Base-by-base conservation (phyloP, 2,797 vertebrate genomes). In the Champsocephalus esox region DNA sequence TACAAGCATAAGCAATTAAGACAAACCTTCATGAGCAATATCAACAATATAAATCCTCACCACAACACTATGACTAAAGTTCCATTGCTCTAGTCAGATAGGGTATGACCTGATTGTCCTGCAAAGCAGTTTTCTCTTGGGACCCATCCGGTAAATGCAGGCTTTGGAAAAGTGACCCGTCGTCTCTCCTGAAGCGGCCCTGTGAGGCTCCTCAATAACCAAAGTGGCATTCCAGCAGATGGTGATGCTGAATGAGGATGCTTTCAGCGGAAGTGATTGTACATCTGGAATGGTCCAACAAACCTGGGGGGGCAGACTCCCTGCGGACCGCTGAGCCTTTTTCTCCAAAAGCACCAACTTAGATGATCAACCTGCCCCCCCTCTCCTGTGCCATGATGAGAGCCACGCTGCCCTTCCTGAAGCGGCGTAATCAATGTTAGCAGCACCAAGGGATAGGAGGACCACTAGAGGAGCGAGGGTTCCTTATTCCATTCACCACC, bases 231-330 rank as follows among this genome's bases (percentile, higher is more conserved):
- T 72, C 68, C 14, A 70, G 24, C 87, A 90, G 76, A 85, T 85
- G 86, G 87, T 73, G 72, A 73, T 49, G 64, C 59, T 55, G 76
- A 81, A 66, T 75, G 69, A 77, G 71, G 52, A 70, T 24, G 63
- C 62, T 57, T 81, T 83, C 74, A 84, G 73, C 61, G 66, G 63
- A 81, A 79, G 59, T 70, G 79, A 88, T 88, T 86, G 90, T 60
- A 78, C 76, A 89, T 80, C 83, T 88, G 76, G 72, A 88, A 64
- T 55, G 10, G 56, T 66, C 69, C 70, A 41, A 57, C 73, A 77
- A 83, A 81, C 52, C 69, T 61, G 48, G 51, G 16, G 56, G 34
- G 66, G 63, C 56, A 50, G 58, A 74, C 63, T 71, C 86, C 68
- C 43, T 3, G 60, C 2, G 41, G 75, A 70, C 49, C 57, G 78